A percentile compares a stretch with the other conserved stretches of the same genome.
phyloP scores from a whole-genome alignment of 1,140 invertebrate species.

The Drosophila pseudoobscura region DNA sequence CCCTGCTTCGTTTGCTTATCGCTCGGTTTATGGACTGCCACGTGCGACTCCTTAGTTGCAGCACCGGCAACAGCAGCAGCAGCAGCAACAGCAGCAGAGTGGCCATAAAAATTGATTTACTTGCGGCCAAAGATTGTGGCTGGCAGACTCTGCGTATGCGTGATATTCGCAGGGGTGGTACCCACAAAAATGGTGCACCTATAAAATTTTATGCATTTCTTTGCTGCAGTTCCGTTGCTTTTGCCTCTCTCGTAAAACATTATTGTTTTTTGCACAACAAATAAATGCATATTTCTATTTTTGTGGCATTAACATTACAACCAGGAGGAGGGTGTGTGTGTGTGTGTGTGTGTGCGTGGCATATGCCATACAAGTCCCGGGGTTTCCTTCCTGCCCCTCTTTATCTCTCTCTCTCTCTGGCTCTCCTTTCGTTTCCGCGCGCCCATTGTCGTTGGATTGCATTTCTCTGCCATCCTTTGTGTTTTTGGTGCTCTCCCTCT shows the following conservation, averaged over 20 bases:
- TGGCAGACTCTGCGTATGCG: conserved; percentile 64
- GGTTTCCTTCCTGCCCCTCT: conserved; percentile 29
- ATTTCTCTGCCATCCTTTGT: conserved; percentile 21
- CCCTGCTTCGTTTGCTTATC: conserved; percentile 14
- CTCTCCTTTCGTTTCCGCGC: conserved; percentile 66
- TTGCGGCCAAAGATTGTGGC: conserved; percentile 2
- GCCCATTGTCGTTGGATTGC: conserved; percentile 27
- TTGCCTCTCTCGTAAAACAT: conserved; percentile 62
- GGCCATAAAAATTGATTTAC: conserved; percentile 75
- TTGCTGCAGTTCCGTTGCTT: conserved; percentile 34
- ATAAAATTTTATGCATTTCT: conserved; percentile 78
- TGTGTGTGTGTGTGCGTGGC: conserved; percentile 20
- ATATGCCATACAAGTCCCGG: conserved; percentile 58
- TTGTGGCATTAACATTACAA: conserved; percentile 53
- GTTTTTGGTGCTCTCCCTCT: conserved; percentile 29
- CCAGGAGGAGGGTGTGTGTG: not conserved
- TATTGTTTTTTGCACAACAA: conserved; percentile 48
- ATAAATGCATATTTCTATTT: conserved; percentile 74
- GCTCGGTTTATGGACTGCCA: conserved; percentile 37
- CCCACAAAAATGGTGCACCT: conserved; percentile 52
- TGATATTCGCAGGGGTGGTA: conserved; percentile 40
- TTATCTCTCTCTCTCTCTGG: not conserved
- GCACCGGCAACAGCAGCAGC: no score
- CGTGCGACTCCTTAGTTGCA: conserved; percentile 32
- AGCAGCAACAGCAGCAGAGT: conserved; percentile 7